Evolutionary conservation across 1,140 invertebrate genomes (phyloP), one percentile per base, ranked within the genome.

Genomic region (Scaptomyza montana): DNA sequence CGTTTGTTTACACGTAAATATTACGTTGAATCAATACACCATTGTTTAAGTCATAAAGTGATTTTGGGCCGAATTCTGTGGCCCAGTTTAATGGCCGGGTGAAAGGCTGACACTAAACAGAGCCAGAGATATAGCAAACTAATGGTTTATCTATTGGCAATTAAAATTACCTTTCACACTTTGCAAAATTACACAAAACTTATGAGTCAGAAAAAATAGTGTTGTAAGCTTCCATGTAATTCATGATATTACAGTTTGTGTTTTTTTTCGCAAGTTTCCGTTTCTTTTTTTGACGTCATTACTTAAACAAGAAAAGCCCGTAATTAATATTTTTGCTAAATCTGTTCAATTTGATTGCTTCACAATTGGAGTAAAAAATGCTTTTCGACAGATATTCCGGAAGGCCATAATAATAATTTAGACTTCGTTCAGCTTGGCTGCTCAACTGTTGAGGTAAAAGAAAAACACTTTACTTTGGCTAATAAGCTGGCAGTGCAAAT

Each of bases 371-470:
- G 13, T 8, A 10, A 51, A 51, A 36, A 36, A 9, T 33, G 7
- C 5, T 30, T 57, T 49, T 49, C n/a, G 43, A 13, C 45, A 3
- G 10, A 49, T 28, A 49, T 57, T 39, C 21, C 19, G n/a, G 10
- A 30, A 41, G 12, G 13, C n/a, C 16, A 36, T 43, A 28, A 33
- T 46, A 33, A 50, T 19, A n/a, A 30, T 64, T 80, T 61, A 61
- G 72, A 66, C 68, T 69, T 25, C 21, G 82, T 78, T 73, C 46
- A 10, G 73, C 84, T 87, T 87, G 84, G 69, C 63, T 55, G 76
- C 46, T 33, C 82, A 86, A 87, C 60, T 80, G 64, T 67, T 53
- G 77, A 65, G 69, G 59, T 55, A 57, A 54, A 61, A 64, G 9
- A 57, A 50, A 51, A 54, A 47, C 55, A 45, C 76, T 67, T 75